These are phyloP conservation scores for Cyprinodon brontotheroides DNA, from an alignment of 2,113 vertebrate species.

Conservation along the genomic window DNA sequence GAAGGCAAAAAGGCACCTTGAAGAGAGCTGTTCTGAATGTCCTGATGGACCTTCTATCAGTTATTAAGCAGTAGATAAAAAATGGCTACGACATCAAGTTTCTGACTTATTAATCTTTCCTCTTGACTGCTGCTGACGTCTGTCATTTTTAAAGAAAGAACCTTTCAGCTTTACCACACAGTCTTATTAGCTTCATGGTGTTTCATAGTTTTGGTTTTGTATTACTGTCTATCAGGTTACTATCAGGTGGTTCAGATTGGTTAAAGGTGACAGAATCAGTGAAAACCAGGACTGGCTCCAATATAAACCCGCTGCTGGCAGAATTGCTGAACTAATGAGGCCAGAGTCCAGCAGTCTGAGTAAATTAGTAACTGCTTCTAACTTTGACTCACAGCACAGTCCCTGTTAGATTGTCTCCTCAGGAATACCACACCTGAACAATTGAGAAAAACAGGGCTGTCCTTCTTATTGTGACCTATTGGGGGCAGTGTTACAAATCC, in stretches of 20 bases:
- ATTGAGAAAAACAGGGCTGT: not conserved
- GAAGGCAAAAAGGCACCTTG: too few relatives aligned
- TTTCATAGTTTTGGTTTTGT: not conserved
- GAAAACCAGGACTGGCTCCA: not conserved
- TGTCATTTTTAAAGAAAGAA: not conserved
- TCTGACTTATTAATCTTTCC: not conserved
- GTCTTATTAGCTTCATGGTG: not conserved
- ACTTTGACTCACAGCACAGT: not conserved
- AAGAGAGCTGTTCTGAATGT: not conserved
- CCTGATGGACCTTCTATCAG: not conserved
- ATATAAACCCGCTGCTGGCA: not conserved
- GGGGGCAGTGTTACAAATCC: not conserved
- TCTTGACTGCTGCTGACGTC: not conserved
- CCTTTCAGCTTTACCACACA: too few relatives aligned
- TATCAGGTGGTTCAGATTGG: not conserved
- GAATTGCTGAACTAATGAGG: constrained; percentile 61
- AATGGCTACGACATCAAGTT: not conserved
- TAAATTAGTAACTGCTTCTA: constrained; percentile 57
- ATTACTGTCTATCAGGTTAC: not conserved
- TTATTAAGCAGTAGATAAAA: not conserved
- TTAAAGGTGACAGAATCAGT: not conserved
- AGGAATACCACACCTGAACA: not conserved
- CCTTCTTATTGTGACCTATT: not conserved
- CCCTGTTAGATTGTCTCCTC: not conserved
- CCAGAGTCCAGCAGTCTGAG: constrained; percentile 29